Evolutionary conservation across 2,113 vertebrate species (phyloP).

Genomic region (Mugil cephalus): DNA sequence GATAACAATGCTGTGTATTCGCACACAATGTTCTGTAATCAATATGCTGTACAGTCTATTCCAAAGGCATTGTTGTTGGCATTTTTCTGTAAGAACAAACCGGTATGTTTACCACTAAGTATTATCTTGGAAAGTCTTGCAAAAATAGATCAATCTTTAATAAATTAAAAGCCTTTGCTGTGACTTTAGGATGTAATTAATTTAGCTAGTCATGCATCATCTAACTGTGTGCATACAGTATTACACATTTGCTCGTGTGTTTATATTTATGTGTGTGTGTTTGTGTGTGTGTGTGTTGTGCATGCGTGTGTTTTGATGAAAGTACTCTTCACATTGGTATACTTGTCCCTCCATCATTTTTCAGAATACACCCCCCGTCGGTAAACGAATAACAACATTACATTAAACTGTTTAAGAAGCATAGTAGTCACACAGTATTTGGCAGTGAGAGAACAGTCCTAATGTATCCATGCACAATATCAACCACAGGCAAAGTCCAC

Average conservation of each 20-base stretch:
- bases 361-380: constrained; percentile 55
- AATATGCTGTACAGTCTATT: constrained; percentile 75
- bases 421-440: constrained; percentile 82
- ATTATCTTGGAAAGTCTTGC: constrained; percentile 75
- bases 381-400: constrained; percentile 73
- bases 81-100: constrained; percentile 61
- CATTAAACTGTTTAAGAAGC: constrained; percentile 76
- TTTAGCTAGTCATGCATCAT: constrained; percentile 73
- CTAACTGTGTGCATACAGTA: constrained; percentile 50
- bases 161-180: constrained; percentile 74
- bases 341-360: constrained; percentile 47
- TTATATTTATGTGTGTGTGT: constrained; percentile 6
- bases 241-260: constrained; percentile 27
- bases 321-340: constrained; percentile 56
- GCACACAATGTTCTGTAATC: constrained; percentile 72
- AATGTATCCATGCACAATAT: constrained; percentile 82
- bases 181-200: constrained; percentile 54
- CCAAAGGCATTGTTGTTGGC: constrained; percentile 76
- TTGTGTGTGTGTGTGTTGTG: constrained; percentile 17
- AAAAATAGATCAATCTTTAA: constrained; percentile 80
- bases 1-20: constrained; percentile 74
- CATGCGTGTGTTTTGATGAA: constrained; percentile 42
- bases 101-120: constrained; percentile 61
- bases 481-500: constrained; percentile 81
- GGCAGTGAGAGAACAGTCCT: constrained; percentile 84